Evolutionary conservation across 2,888 invertebrate species (phyloP), one percentile per base, ranked within the genome.

Genomic region (Rhamnusium bicolor): DNA sequence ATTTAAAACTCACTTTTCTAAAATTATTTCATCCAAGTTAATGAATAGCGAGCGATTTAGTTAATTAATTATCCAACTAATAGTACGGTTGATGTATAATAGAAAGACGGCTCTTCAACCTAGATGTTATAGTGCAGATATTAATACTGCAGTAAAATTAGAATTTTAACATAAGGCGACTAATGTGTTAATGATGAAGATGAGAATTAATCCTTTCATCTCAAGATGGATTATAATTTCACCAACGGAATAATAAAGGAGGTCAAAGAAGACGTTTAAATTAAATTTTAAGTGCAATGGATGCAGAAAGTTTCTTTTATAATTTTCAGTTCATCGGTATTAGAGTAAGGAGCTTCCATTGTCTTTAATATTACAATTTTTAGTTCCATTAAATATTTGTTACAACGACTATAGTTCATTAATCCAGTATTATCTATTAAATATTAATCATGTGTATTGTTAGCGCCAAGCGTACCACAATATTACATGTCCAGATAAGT

Each of bases 161-260:
- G 24, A 62, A 62, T 62, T 62, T 46, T 27, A 24, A 40, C 62
- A 49, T 21, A 7, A 62, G 16, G 47, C 47, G 24, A 49, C 27
- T 49, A 46, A 62, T 62, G 49, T 47, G 46, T 62, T 62, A 62
- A 56, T 56, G 56, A 56, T 66, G 51, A 66, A 54, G 54, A 66
- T 54, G 60, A 27, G 24, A 69, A 27, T 49, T 69, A 62, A 70
- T 62, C 70, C 70, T 70, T 63, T 70, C 70, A 54, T 70, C 63
- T 70, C 62, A 21, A 40, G 70, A 32, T n/a, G 60, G 70, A 70
- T 70, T 70, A 70, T 62, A 24, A 62, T 62, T 70, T 62, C 70
- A 54, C 70, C 62, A 62, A 62, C 54, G 18, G 70, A 70, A 62
- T 70, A 70, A 70, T 54, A 54, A 62, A 70, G 46, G 62, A 62